A percentile compares a stretch with the other conserved stretches of the same genome.
Evolutionary conservation across 2,113 vertebrate species (phyloP).

Genomic region (Hippocampus barbouri): DNA sequence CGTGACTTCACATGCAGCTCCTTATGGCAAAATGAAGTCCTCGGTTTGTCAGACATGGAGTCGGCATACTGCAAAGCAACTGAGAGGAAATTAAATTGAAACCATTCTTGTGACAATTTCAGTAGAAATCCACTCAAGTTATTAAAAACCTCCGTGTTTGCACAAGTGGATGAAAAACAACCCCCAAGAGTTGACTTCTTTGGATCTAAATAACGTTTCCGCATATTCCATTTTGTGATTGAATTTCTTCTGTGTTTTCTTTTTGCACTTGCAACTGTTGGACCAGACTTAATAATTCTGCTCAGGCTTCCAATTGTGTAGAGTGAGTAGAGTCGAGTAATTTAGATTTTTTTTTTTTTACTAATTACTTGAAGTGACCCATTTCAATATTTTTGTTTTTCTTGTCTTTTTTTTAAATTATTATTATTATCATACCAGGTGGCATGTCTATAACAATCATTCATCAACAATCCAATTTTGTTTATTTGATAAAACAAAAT

Average conservation of each 20-base stretch:
- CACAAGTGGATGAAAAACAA: constrained; percentile 48
- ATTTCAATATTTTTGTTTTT: no score
- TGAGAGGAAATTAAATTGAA: constrained; percentile 50
- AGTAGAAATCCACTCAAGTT: constrained; percentile 53
- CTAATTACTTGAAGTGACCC: not conserved
- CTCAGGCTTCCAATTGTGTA: not conserved
- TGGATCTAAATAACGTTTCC: constrained; percentile 46
- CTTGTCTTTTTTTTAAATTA: no score
- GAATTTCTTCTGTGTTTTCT: constrained; percentile 34
- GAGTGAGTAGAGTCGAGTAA: not conserved
- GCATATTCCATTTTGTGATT: constrained; percentile 37
- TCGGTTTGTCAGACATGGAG: constrained; percentile 37
- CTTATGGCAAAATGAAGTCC: constrained; percentile 33
- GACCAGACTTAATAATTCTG: constrained; percentile 11
- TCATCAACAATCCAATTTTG: constrained; percentile 38
- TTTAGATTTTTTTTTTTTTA: not conserved
- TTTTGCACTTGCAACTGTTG: not conserved
- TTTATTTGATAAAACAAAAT: constrained; percentile 50
- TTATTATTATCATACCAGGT: constrained; percentile 32
- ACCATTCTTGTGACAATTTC: constrained; percentile 44
- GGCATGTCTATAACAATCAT: constrained; percentile 26
- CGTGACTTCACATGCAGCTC: constrained; percentile 57
- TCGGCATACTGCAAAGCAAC: constrained; percentile 28
- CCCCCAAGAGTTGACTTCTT: constrained; percentile 27
- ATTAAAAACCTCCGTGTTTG: constrained; percentile 51